Evolutionary conservation across 1,140 invertebrate genomes (phyloP).

Genomic region (Brachionus angularis): DNA sequence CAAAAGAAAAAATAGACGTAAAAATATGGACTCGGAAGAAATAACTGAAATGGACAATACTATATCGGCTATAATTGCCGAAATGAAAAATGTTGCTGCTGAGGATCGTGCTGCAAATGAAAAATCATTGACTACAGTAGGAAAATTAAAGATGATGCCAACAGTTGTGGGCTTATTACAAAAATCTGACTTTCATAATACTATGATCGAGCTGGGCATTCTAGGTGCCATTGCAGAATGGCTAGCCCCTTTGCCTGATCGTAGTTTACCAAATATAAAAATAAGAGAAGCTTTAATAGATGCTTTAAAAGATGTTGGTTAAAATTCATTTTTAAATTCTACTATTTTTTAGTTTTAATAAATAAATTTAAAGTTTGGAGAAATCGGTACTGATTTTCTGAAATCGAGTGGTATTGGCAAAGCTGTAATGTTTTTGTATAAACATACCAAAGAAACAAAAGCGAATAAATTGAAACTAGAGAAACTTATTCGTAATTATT

Average conservation of each 20-base stretch:
- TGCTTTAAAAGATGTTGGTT: slow-evolving; percentile 75
- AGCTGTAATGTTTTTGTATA: slow-evolving; percentile 98
- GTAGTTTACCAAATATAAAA: slow-evolving; percentile 83
- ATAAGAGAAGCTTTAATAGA: slow-evolving; percentile 84
- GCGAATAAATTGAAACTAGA: slow-evolving; percentile 83
- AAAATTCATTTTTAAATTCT: neutral
- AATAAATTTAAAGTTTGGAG: slow-evolving; percentile 73
- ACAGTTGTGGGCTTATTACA: slow-evolving; percentile 14
- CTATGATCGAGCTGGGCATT: slow-evolving; percentile 20
- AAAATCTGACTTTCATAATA: slow-evolving; percentile 11
- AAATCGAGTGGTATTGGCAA: slow-evolving; percentile 93
- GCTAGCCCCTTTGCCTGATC: slow-evolving; percentile 94
- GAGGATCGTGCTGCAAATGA: slow-evolving; percentile 40
- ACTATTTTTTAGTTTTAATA: neutral
- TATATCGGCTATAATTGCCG: slow-evolving; percentile 8
- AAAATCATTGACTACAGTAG: neutral
- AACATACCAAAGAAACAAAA: slow-evolving; percentile 94
- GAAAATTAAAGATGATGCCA: slow-evolving; percentile 22
- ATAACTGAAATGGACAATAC: slow-evolving; percentile 30
- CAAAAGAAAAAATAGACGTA: slow-evolving; percentile 5
- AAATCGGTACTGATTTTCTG: slow-evolving; percentile 77
- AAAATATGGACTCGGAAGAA: slow-evolving; percentile 25
- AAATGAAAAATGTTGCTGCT: slow-evolving; percentile 41
- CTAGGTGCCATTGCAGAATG: slow-evolving; percentile 66
- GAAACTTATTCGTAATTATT: slow-evolving; percentile 73